phyloP scores from a whole-genome alignment of 2,888 invertebrate species.

The Lissonota sp. region DNA sequence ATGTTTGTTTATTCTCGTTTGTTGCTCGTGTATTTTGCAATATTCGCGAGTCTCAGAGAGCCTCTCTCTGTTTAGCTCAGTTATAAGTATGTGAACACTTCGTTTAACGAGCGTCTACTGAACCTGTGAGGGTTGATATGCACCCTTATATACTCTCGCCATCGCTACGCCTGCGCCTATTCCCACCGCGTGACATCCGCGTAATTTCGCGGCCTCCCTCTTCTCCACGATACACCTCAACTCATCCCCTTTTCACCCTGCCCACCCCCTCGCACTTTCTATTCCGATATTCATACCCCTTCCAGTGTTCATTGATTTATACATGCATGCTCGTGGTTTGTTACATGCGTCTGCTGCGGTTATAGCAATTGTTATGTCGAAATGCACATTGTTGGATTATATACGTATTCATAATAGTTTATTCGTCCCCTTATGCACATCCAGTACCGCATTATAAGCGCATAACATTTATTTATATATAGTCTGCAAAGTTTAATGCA shows the following conservation, averaged over 20 bases:
- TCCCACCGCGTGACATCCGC: slow-evolving; percentile 60
- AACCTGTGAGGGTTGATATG: slow-evolving; percentile 67
- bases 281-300: slow-evolving; percentile 39
- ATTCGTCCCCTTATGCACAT: too few species aligned
- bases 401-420: too few species aligned
- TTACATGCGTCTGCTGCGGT: too few species aligned
- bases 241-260: too few species aligned
- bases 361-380: too few species aligned
- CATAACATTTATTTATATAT: too few species aligned
- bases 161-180: slow-evolving; percentile 65
- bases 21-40: slow-evolving; percentile 11
- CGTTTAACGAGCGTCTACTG: slow-evolving; percentile 73
- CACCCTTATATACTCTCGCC: slow-evolving; percentile 76
- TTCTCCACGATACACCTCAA: too few species aligned
- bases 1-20: neutral
- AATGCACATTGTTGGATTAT: too few species aligned
- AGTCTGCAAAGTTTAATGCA: too few species aligned
- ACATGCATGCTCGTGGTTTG: neutral
- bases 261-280: slow-evolving; percentile 29
- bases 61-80: slow-evolving; percentile 14
- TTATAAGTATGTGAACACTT: slow-evolving; percentile 10
- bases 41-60: neutral
- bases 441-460: too few species aligned
- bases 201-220: neutral
- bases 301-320: neutral